phyloP scores from a whole-genome alignment of 1,140 invertebrate genomes.

The Frieseomelitta varia region DNA sequence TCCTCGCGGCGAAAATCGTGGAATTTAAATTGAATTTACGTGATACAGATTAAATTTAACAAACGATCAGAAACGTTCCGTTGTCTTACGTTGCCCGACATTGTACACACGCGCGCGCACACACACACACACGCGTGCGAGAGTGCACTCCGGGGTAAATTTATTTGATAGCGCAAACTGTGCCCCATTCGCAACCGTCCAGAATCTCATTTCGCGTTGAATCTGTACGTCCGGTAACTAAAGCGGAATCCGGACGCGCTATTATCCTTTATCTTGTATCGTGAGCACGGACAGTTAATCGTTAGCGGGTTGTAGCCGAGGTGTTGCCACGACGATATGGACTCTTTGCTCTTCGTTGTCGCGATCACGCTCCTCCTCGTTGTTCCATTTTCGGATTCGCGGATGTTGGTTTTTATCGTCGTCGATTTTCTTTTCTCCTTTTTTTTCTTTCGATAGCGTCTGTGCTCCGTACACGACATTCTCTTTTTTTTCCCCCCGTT shows the following conservation, averaged over 20 bases:
- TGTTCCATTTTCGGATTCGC: background rate
- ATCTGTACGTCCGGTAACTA: slow-evolving; percentile 54
- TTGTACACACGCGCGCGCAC: background rate
- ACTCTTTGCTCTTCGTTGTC: slow-evolving; percentile 32
- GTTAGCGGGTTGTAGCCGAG: slow-evolving; percentile 47
- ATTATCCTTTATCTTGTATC: slow-evolving; percentile 59
- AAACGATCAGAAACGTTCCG: background rate
- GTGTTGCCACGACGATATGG: slow-evolving; percentile 25
- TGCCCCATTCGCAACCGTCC: slow-evolving; percentile 5
- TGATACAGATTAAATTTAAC: slow-evolving; percentile 38
- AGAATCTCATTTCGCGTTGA: slow-evolving; percentile 65
- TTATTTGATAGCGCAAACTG: slow-evolving; percentile 29
- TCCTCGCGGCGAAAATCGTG: slow-evolving; percentile 4
- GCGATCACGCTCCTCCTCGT: no score
- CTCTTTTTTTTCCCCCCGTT: background rate
- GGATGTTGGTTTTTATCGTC: background rate
- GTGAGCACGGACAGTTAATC: slow-evolving; percentile 59
- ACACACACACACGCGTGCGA: no score
- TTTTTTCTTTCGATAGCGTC: no score
- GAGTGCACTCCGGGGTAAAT: background rate
- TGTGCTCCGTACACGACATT: background rate
- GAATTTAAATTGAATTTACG: slow-evolving; percentile 44
- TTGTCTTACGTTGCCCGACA: background rate
- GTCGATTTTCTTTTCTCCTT: background rate
- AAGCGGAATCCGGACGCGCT: slow-evolving; percentile 54